Conservation (phyloP, 2,113 vertebrate species). For the Leptosomus discolor region DNA sequence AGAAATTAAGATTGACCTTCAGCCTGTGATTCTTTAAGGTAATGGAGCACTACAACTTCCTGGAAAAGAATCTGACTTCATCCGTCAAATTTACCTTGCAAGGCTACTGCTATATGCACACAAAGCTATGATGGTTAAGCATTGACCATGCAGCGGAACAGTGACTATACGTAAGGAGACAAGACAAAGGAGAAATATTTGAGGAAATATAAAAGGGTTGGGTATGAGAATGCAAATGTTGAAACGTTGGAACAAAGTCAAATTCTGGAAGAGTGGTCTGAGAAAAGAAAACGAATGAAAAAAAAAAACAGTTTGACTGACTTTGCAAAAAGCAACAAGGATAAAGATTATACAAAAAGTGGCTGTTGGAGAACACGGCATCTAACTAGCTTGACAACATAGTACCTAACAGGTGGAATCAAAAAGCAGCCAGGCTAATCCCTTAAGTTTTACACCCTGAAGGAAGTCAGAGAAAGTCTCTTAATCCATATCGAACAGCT, state of each 20-base stretch:
- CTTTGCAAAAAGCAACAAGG: not conserved
- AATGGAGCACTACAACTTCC: not conserved
- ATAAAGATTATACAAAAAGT: not conserved
- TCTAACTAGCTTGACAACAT: not conserved
- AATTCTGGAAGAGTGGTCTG: not conserved
- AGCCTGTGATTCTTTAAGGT: not conserved
- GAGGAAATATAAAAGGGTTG: not conserved
- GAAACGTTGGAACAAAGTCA: not conserved
- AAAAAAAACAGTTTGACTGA: not conserved
- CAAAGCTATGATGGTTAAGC: fast-evolving
- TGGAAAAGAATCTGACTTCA: not conserved
- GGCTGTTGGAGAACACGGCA: not conserved
- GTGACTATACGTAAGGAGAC: not conserved
- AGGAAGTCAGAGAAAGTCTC: not conserved
- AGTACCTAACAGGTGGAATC: not conserved
- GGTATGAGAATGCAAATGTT: not conserved
- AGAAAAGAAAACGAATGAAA: not conserved
- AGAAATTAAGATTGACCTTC: not conserved
- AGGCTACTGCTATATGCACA: not conserved
- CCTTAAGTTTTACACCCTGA: not conserved
- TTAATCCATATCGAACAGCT: not conserved
- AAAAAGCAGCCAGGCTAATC: not conserved
- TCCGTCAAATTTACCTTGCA: not conserved
- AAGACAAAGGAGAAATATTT: not conserved
- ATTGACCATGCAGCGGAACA: not conserved